phyloP scores from a whole-genome alignment of 2,888 invertebrate species.

The Sesamia inferens region DNA sequence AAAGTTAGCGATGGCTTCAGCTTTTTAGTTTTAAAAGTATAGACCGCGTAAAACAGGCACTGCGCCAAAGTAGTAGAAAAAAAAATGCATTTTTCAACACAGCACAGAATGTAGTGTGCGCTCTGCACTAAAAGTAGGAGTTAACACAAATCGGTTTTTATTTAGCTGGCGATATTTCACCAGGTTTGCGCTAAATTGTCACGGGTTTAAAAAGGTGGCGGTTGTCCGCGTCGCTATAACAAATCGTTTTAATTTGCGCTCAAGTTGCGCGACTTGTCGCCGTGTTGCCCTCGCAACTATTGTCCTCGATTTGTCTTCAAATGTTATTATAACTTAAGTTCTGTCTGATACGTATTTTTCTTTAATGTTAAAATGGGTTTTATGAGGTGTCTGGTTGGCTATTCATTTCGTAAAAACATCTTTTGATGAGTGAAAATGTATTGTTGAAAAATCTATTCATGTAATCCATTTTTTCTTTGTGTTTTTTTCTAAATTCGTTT shows the following conservation, averaged over 20 bases:
- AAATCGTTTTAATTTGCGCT: slow-evolving; percentile 79
- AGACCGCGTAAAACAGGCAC: slow-evolving; percentile 64
- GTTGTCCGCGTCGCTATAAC: slow-evolving; percentile 71
- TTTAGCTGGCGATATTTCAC: slow-evolving; percentile 73
- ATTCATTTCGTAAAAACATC: slow-evolving; percentile 35
- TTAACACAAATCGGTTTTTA: slow-evolving; percentile 71
- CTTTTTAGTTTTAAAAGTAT: slow-evolving; percentile 60
- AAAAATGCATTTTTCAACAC: slow-evolving; percentile 63
- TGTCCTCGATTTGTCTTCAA: slow-evolving; percentile 59
- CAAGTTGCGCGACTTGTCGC: slow-evolving; percentile 70
- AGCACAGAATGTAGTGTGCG: slow-evolving; percentile 61
- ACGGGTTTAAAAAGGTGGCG: slow-evolving; percentile 70
- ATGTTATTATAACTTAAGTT: slow-evolving; percentile 51
- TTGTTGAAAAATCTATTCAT: slow-evolving; percentile 40
- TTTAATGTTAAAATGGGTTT: slow-evolving; percentile 30
- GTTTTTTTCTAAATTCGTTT: background rate
- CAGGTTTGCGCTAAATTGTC: slow-evolving; percentile 69
- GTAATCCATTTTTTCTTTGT: slow-evolving; percentile 18
- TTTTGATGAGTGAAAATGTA: slow-evolving; percentile 34
- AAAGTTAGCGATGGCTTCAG: slow-evolving; percentile 59
- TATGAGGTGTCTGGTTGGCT: slow-evolving; percentile 40
- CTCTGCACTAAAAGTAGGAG: slow-evolving; percentile 63
- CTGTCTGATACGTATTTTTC: slow-evolving; percentile 47
- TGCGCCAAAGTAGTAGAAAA: slow-evolving; percentile 70
- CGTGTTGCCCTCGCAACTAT: slow-evolving; percentile 63